A percentile compares a stretch with the other conserved stretches of the same genome.
Conservation (phyloP, 2,113 vertebrate genomes). For the Upupa epops region DNA sequence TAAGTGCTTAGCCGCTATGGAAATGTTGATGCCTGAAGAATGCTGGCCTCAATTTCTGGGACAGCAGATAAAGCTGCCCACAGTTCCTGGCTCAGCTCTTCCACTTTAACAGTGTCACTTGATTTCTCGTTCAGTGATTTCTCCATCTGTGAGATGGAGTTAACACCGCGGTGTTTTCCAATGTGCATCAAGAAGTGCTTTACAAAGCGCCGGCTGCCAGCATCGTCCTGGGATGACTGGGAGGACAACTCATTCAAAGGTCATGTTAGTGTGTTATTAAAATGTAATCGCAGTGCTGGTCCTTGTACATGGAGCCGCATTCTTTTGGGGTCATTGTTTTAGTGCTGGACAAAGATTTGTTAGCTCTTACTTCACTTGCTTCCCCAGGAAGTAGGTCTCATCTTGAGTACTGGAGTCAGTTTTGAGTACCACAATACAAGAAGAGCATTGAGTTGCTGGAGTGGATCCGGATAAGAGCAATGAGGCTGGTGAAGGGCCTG, state of each 20-base stretch:
- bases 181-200: neutral
- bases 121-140: neutral
- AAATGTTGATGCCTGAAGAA: neutral
- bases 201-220: neutral
- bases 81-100: neutral
- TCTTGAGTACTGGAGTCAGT: too few relatives aligned
- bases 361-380: neutral
- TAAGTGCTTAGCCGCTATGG: neutral
- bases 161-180: neutral
- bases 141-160: neutral
- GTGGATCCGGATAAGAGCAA: too few relatives aligned
- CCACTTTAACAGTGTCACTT: neutral
- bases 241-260: slow-evolving; percentile 4
- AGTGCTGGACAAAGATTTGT: neutral
- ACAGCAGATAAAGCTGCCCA: neutral
- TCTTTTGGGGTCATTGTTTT: slow-evolving; percentile 16
- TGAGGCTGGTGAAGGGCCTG: too few relatives aligned
- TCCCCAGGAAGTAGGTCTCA: neutral
- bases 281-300: neutral
- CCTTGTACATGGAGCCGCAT: neutral
- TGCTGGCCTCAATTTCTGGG: neutral
- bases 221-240: neutral
- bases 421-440: too few relatives aligned
- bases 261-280: slow-evolving; percentile 1
- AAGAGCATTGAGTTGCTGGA: too few relatives aligned